Conservation (phyloP, 2,888 invertebrate species). For the Drosophila ochracea region DNA sequence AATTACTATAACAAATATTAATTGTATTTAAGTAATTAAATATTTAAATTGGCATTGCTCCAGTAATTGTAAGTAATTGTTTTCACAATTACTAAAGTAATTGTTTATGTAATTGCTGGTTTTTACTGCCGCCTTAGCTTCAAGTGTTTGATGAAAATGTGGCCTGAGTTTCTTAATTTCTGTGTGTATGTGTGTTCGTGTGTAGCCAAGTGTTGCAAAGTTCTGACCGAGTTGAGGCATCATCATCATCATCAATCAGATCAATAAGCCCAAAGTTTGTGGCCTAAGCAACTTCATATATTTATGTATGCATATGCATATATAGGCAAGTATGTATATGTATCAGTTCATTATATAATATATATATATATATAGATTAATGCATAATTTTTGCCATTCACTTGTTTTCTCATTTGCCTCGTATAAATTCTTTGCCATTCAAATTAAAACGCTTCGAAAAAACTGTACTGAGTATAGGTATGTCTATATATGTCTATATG, state of each 20-base stretch:
- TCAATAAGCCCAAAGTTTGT: conserved; percentile 40
- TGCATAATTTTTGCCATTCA: conserved; percentile 41
- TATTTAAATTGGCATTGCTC: conserved; percentile 24
- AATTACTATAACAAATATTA: conserved; percentile 22
- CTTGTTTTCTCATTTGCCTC: conserved; percentile 20
- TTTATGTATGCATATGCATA: conserved; percentile 47
- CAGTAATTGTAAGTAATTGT: conserved; percentile 26
- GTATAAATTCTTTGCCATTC: conserved; percentile 49
- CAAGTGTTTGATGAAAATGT: conserved; percentile 25
- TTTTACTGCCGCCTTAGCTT: conserved; percentile 23
- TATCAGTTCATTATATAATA: conserved; percentile 75
- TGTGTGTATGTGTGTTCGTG: conserved; percentile 17
- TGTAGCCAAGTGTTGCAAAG: conserved; percentile 24
- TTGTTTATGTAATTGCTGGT: conserved; percentile 21
- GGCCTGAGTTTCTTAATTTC: conserved; percentile 44
- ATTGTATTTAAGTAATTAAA: conserved; percentile 18
- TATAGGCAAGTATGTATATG: conserved; percentile 65
- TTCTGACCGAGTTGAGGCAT: conserved; percentile 38
- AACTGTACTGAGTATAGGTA: conserved; percentile 56
- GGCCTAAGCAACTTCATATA: conserved; percentile 56
- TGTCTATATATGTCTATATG: conserved; percentile 10
- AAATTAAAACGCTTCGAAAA: conserved; percentile 50
- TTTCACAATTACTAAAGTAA: conserved; percentile 32
- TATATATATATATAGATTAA: conserved; percentile 21
- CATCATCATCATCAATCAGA: conserved; percentile 14